phyloP scores from a whole-genome alignment of 2,797 vertebrate genomes.

The Cichlasoma orientale region DNA sequence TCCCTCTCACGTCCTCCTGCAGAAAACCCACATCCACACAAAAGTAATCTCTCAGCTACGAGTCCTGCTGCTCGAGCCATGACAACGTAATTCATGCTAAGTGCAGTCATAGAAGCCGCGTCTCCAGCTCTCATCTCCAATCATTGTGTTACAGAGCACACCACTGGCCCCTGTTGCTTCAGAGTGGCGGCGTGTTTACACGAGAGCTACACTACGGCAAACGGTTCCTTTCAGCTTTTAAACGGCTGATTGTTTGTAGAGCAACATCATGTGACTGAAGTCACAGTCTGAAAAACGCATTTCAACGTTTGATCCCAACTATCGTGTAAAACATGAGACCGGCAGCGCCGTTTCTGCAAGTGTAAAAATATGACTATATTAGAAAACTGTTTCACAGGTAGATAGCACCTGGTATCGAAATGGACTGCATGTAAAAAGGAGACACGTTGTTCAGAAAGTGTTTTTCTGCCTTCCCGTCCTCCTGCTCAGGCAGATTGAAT shows the following conservation, averaged over 20 bases:
- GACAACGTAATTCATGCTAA: conserved; percentile 73
- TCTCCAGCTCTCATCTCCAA: background rate
- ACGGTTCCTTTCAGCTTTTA: background rate
- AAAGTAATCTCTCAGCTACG: conserved; percentile 65
- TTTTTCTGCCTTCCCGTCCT: no score
- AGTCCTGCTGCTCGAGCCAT: conserved; percentile 54
- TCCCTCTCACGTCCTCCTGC: conserved; percentile 37
- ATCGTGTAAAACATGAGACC: no score
- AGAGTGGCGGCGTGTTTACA: background rate
- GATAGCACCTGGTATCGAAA: background rate
- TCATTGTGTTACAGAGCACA: background rate
- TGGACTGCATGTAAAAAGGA: background rate
- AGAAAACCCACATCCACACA: conserved; percentile 56
- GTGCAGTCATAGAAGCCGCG: conserved; percentile 36
- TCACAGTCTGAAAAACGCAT: background rate
- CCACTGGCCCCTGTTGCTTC: background rate
- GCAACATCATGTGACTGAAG: background rate
- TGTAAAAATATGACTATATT: background rate
- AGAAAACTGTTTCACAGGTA: no score
- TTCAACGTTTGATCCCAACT: background rate
- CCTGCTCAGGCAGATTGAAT: no score
- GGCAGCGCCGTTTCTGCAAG: accelerated
- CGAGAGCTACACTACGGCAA: background rate
- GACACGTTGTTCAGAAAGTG: no score
- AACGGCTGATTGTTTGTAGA: background rate